These are phyloP conservation scores for Hemitrygon akajei DNA, from an alignment of 2,797 vertebrate genomes.

Conservation along the genomic window DNA sequence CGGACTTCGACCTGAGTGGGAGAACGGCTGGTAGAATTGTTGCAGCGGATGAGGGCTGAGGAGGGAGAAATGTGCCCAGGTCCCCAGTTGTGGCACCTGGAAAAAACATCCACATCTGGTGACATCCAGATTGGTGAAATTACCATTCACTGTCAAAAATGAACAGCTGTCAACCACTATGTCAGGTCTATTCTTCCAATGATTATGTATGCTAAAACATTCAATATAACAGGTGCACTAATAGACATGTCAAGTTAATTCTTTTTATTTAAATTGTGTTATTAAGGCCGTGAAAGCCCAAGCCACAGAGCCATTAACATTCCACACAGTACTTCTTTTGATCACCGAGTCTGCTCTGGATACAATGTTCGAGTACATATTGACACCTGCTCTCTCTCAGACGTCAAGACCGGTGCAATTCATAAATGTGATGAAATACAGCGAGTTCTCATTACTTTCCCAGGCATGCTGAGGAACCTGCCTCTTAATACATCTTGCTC, in stretches of 20 bases:
- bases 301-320: background rate
- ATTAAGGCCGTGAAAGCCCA: background rate
- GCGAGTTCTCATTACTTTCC: background rate
- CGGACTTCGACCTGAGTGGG: background rate
- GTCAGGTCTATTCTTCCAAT: background rate
- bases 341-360: background rate
- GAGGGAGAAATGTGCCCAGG: background rate
- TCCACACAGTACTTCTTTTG: background rate
- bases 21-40: background rate
- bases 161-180: background rate
- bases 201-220: background rate
- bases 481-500: background rate
- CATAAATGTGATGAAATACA: background rate
- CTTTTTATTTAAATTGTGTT: background rate
- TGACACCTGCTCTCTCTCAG: background rate
- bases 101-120: background rate
- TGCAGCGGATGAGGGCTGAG: background rate
- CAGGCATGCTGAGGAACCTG: background rate
- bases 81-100: background rate
- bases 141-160: slow-evolving; percentile 6
- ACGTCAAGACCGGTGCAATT: background rate
- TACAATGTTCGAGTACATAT: background rate
- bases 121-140: background rate
- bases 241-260: background rate
- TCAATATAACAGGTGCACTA: background rate